Evolutionary conservation across 2,888 invertebrate genomes (phyloP).

Genomic region (Oxyteleia sp.): DNA sequence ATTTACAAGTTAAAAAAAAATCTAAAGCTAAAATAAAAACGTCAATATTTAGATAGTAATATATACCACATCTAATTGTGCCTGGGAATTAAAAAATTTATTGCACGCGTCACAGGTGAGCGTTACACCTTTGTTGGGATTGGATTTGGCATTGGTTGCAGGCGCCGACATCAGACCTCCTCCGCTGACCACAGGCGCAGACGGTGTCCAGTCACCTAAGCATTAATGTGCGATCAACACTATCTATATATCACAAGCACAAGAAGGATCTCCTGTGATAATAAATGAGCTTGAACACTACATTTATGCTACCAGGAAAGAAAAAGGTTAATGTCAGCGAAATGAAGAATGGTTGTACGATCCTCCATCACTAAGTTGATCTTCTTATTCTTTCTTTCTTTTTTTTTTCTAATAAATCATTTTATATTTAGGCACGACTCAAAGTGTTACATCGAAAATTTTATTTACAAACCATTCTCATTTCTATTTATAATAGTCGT

Average conservation of each 20-base stretch:
- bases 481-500: conserved; percentile 69
- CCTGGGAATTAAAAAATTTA: conserved; percentile 85
- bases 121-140: conserved; percentile 74
- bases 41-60: conserved; percentile 8
- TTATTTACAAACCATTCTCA: conserved; percentile 73
- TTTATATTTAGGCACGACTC: conserved; percentile 46
- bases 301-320: conserved; percentile 86
- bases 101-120: conserved; percentile 84
- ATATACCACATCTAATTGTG: conserved; percentile 85
- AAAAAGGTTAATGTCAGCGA: conserved; percentile 66
- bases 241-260: conserved; percentile 88
- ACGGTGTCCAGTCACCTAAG: conserved; percentile 84
- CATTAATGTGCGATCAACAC: conserved; percentile 88
- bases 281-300: conserved; percentile 88
- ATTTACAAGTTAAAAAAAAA: too few relatives aligned
- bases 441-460: conserved; percentile 52
- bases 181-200: conserved; percentile 70
- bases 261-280: conserved; percentile 84
- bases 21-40: too few relatives aligned
- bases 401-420: conserved; percentile 18
- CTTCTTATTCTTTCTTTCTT: too few relatives aligned
- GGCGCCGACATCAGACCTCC: conserved; percentile 70
- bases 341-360: conserved; percentile 69
- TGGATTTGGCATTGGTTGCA: conserved; percentile 49
- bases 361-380: conserved; percentile 55